A percentile compares a stretch with the other conserved stretches of the same genome.
Evolutionary conservation across 2,888 invertebrate species (phyloP).

Genomic region (Lithophane semibrunnea): DNA sequence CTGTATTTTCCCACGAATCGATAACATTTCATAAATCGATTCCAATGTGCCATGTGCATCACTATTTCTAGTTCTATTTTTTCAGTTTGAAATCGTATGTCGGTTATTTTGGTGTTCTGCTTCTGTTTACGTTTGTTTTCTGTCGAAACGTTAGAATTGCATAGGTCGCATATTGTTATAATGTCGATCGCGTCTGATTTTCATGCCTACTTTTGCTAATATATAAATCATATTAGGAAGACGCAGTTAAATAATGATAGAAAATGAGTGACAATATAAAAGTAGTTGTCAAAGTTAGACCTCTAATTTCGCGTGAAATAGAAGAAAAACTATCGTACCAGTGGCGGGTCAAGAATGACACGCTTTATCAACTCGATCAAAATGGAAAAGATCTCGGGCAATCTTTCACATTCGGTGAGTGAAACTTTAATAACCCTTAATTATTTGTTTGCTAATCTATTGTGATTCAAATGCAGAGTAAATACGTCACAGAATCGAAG

Average conservation of each 20-base stretch:
- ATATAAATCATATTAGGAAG: slow-evolving; percentile 55
- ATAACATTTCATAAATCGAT: neutral
- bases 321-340: slow-evolving; percentile 89
- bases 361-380: slow-evolving; percentile 90
- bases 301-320: slow-evolving; percentile 92
- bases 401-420: slow-evolving; percentile 84
- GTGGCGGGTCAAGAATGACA: slow-evolving; percentile 91
- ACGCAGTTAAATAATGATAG: slow-evolving; percentile 63
- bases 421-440: slow-evolving; percentile 49
- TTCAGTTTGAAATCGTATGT: slow-evolving; percentile 78
- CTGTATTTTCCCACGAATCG: neutral
- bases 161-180: slow-evolving; percentile 31
- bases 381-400: slow-evolving; percentile 82
- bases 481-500: slow-evolving; percentile 64
- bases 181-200: slow-evolving; percentile 53
- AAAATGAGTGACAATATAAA: slow-evolving; percentile 93
- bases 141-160: slow-evolving; percentile 46
- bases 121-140: slow-evolving; percentile 65
- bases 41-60: slow-evolving; percentile 10
- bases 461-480: slow-evolving; percentile 63
- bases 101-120: slow-evolving; percentile 79
- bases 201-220: slow-evolving; percentile 52
- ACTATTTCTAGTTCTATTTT: slow-evolving; percentile 63
- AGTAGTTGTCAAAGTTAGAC: slow-evolving; percentile 94
- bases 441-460: slow-evolving; percentile 48